A percentile compares a stretch with the other conserved stretches of the same genome.
Evolutionary conservation across 2,888 invertebrate genomes (phyloP).

Genomic region (Athrips mouffetella): DNA sequence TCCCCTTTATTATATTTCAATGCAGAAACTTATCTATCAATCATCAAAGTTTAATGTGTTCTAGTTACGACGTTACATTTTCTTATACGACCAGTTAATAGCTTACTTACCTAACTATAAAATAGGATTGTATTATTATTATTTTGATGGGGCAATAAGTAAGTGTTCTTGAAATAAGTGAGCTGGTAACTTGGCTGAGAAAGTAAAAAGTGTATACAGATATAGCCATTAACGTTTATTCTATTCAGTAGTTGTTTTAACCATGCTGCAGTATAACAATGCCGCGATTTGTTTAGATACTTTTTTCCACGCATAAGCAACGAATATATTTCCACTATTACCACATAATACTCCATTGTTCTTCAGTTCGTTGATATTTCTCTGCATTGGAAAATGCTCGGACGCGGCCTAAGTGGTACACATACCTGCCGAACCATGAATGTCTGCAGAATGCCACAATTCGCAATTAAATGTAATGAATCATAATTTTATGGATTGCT

Average conservation of each 20-base stretch:
- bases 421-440: conserved; percentile 63
- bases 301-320: conserved; percentile 72
- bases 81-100: background rate
- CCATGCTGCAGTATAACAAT: conserved; percentile 63
- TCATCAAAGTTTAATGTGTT: background rate
- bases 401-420: conserved; percentile 65
- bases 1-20: too few relatives aligned
- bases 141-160: background rate
- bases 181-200: background rate
- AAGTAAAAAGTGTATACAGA: conserved; percentile 1
- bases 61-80: background rate
- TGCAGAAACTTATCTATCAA: background rate
- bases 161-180: background rate
- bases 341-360: conserved; percentile 78
- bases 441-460: conserved; percentile 54
- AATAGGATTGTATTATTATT: background rate
- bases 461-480: conserved; percentile 49
- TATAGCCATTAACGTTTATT: conserved; percentile 10
- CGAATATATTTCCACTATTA: conserved; percentile 77
- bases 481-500: conserved; percentile 32
- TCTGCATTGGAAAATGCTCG: conserved; percentile 66
- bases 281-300: conserved; percentile 74
- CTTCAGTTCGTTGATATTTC: conserved; percentile 71
- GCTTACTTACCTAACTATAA: background rate
- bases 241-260: conserved; percentile 49